These are phyloP conservation scores for Erynnis tages DNA, from an alignment of 2,888 invertebrate genomes.

Conservation along the genomic window DNA sequence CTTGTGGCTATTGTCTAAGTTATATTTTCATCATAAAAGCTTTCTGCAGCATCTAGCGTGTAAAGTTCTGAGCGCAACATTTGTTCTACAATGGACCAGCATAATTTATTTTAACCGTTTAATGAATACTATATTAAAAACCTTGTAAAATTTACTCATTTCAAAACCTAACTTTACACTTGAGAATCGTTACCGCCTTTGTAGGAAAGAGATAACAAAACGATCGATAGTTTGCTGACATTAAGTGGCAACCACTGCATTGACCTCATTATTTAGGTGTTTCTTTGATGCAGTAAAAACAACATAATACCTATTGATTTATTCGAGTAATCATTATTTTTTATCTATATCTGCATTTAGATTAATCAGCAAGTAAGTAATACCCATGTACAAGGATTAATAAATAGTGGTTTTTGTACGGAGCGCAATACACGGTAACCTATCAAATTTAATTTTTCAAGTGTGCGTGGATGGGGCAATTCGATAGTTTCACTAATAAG, in stretches of 20 bases:
- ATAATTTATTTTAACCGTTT: conserved; percentile 1
- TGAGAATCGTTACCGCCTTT: conserved; percentile 55
- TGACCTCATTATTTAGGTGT: conserved; percentile 76
- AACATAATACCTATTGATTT: background rate
- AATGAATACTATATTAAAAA: conserved; percentile 12
- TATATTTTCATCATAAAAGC: conserved; percentile 18
- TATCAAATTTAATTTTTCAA: no score
- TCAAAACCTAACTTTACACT: conserved; percentile 17
- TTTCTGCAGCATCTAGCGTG: background rate
- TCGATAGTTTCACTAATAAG: no score
- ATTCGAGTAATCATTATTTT: background rate
- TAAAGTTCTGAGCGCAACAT: background rate
- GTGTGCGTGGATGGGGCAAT: no score
- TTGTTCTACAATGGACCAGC: background rate
- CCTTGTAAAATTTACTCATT: conserved; percentile 16
- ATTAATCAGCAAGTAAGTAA: no score
- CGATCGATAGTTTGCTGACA: conserved; percentile 77
- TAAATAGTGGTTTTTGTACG: no score
- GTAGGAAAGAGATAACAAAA: conserved; percentile 74
- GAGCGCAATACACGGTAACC: no score
- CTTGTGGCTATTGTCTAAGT: conserved; percentile 20
- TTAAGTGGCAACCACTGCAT: conserved; percentile 77
- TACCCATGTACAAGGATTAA: no score
- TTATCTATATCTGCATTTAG: background rate
- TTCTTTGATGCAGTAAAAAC: conserved; percentile 50